These are phyloP conservation scores for Lagorchestes hirsutus DNA, from an alignment of 2,797 vertebrate genomes.

Conservation along the genomic window DNA sequence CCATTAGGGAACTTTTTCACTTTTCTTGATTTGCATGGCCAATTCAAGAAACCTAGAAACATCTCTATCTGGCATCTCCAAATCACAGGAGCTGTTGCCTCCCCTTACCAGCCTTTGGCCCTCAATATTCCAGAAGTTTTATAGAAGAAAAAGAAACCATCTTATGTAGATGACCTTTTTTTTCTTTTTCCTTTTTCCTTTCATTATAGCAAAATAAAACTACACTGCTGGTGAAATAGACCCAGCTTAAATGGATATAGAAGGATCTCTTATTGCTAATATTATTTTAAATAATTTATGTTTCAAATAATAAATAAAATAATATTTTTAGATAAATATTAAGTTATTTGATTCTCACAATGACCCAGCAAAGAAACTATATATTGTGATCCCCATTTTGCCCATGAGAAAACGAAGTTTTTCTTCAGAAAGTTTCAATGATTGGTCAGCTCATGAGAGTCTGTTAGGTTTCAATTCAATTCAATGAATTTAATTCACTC, in stretches of 20 bases:
- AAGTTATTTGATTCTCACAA: not conserved
- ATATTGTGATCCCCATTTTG: not conserved
- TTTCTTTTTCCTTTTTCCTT: not conserved
- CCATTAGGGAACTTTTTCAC: not conserved
- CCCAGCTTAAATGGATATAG: not conserved
- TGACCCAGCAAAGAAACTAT: not conserved
- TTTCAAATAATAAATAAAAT: constrained; percentile 3
- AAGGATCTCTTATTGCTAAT: not conserved
- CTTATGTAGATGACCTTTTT: not conserved
- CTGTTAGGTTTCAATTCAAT: not conserved
- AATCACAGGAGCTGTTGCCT: not conserved
- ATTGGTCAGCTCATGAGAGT: not conserved
- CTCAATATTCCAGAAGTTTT: not conserved
- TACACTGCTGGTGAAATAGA: not conserved
- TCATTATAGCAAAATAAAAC: not conserved
- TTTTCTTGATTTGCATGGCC: not conserved
- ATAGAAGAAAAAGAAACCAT: not conserved
- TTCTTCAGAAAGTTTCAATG: not conserved
- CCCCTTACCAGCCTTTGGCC: not conserved
- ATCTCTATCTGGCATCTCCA: not conserved
- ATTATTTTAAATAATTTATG: not conserved
- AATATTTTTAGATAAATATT: not conserved
- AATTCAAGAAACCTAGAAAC: not conserved
- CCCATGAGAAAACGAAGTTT: not conserved
- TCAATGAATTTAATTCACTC: not conserved